Base-by-base conservation (phyloP, 2,888 invertebrate species). In the Cataglyphis cursor region DNA sequence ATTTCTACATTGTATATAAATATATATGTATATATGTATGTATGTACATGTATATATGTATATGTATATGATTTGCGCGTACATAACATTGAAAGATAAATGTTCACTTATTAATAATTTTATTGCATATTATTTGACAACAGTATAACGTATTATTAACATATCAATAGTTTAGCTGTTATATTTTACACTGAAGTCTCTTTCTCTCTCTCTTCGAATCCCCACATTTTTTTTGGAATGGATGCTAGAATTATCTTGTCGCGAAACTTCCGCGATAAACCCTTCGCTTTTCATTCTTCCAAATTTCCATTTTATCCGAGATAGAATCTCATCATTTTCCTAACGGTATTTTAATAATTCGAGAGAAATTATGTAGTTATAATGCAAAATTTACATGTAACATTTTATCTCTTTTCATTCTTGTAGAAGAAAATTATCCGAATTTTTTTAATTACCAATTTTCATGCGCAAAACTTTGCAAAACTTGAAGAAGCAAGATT, bases 341-440 rank as follows among this genome's bases (percentile, higher is more conserved):
- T 51, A n/a, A 8, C n/a, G n/a, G 8, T 48, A 48, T 6, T 51
- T 51, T 51, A 51, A 51, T 8, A 51, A 51, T 8, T 51, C 28
- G 24, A 61, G 9, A 31, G 10, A 44, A 44, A 38, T 57, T 41
- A 28, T 2, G 5, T 57, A 15, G 10, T 72, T 44, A 48, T 18
- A 21, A 21, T 28, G 28, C 4, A 41, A 48, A 51, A 48, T 68
- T 12, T 5, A 57, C 38, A 5, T 18, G 6, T 35, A 9, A 18
- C 51, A n/a, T 51, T 51, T 51, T n/a, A n/a, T 12, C 5, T 4
- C 59, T 73, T 10, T 41, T 8, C 18, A 28, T 0, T 41, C 24
- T 59, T 73, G 51, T 51, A 59, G 8, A 28, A 10, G 9, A 24
- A 73, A 73, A 59, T 73, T 73, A 28, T 3, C 9, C 15, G 15